Conservation (phyloP, 2,797 vertebrate species). For the Momotus momota region DNA sequence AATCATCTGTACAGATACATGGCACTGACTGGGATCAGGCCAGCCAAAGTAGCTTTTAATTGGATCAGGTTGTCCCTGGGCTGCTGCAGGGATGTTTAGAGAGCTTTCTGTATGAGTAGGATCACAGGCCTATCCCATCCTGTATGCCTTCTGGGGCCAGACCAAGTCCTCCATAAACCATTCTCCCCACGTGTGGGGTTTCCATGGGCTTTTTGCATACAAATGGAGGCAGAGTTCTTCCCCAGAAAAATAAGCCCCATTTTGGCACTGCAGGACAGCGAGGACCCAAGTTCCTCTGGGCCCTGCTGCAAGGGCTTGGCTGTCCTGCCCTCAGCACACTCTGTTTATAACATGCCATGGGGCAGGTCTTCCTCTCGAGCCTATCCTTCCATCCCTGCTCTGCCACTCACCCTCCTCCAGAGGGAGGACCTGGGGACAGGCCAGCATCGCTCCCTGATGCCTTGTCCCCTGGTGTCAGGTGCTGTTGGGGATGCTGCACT, state of each 20-base stretch:
- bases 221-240: not conserved
- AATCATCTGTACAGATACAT: not conserved
- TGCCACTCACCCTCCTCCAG: rapidly evolving
- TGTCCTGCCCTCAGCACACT: not conserved
- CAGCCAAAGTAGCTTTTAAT: not conserved
- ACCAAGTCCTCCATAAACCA: not conserved
- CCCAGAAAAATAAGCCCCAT: not conserved
- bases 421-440: not conserved
- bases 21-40: not conserved
- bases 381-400: rapidly evolving
- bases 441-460: not conserved
- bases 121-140: not conserved
- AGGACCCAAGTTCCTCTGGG: not conserved
- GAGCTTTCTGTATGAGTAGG: not conserved
- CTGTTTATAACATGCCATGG: rapidly evolving
- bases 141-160: not conserved
- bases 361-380: not conserved
- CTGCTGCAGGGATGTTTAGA: not conserved
- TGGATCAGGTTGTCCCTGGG: not conserved
- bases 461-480: too few relatives aligned
- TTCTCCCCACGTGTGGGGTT: rapidly evolving
- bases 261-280: rapidly evolving
- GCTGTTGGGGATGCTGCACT: not conserved
- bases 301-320: not conserved
- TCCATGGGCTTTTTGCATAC: rapidly evolving